Conservation (phyloP, 1,140 invertebrate genomes). For the Neodiprion virginianus region DNA sequence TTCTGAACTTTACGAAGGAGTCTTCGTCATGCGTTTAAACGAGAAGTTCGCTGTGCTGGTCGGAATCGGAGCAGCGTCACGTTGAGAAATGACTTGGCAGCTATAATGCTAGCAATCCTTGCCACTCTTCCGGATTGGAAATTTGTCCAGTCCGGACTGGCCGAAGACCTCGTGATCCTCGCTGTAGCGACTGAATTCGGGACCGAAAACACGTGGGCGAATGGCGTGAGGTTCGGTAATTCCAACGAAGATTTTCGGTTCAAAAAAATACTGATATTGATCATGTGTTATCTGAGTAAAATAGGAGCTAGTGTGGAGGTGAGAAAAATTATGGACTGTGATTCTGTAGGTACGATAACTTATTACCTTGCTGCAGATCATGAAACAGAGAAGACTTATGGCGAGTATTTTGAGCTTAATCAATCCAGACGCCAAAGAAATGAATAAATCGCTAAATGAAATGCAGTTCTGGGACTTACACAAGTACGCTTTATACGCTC, state of each 20-base stretch:
- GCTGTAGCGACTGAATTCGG: slow-evolving; percentile 29
- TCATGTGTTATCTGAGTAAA: slow-evolving; percentile 29
- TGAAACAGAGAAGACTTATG: slow-evolving; percentile 33
- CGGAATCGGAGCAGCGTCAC: slow-evolving; percentile 23
- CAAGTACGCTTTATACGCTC: slow-evolving; percentile 31
- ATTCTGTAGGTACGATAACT: not conserved
- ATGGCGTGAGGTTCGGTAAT: slow-evolving; percentile 24
- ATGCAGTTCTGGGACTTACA: slow-evolving; percentile 39
- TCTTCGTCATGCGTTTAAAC: slow-evolving; percentile 39
- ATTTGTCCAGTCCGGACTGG: slow-evolving; percentile 41
- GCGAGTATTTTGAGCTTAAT: slow-evolving; percentile 33
- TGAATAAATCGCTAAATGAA: slow-evolving; percentile 20
- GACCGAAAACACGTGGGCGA: slow-evolving; percentile 31
- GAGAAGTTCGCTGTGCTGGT: slow-evolving; percentile 28
- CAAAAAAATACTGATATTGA: slow-evolving; percentile 40
- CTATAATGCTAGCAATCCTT: slow-evolving; percentile 41
- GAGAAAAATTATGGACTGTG: slow-evolving; percentile 17
- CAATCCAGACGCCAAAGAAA: slow-evolving; percentile 24
- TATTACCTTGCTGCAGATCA: slow-evolving; percentile 26
- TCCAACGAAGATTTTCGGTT: slow-evolving; percentile 38
- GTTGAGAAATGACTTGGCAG: slow-evolving; percentile 46
- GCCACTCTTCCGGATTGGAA: slow-evolving; percentile 38
- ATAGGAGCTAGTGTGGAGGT: not conserved
- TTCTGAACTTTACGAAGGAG: slow-evolving; percentile 29
- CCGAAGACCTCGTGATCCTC: slow-evolving; percentile 37